Base-by-base conservation (phyloP, 2,888 invertebrate species). In the Eupsilia transversa region DNA sequence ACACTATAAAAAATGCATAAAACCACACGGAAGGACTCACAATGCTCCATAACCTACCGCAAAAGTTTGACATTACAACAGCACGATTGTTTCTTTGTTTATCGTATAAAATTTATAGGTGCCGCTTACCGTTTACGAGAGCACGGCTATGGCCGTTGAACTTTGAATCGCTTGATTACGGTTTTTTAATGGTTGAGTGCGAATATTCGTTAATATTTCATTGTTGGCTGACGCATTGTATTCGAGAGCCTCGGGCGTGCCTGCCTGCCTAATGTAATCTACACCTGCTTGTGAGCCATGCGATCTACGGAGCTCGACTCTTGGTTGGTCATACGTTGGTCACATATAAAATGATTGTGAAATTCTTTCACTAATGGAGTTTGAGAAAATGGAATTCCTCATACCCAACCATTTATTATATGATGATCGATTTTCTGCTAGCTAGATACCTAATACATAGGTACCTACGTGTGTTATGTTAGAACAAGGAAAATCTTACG, bases 21-120 rank as follows among this genome's bases (percentile, higher is more conserved):
- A 83, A 79, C 83, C 81, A 89, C 83, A 86, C 86, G 94, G 94
- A 95, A 95, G 92, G 89, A 91, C 87, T 89, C 85, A 91, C 92
- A 92, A 92, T 90, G 86, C 89, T 88, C 92, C 92, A 93, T 93
- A 95, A 94, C 94, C 94, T 95, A 94, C 94, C 94, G 90, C 95
- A 94, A 95, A 94, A 93, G 90, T 93, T 93, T 94, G 94, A 93
- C 92, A 94, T 94, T 92, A 93, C 90, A 91, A 89, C 87, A 83
- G 82, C 80, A 80, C 91, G 91, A 94, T 94, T 94, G 94, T 94
- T 95, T 94, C 95, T 93, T 93, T 96, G 95, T 96, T 95, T 95
- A 94, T 94, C 92, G 93, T 92, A 94, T 93, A 92, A 92, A 93
- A 93, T 94, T 95, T 92, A 87, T 87, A 87, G 87, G 88, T 90